These are phyloP conservation scores for Plebejus melissa DNA, from an alignment of 2,888 invertebrate genomes.

Conservation along the genomic window DNA sequence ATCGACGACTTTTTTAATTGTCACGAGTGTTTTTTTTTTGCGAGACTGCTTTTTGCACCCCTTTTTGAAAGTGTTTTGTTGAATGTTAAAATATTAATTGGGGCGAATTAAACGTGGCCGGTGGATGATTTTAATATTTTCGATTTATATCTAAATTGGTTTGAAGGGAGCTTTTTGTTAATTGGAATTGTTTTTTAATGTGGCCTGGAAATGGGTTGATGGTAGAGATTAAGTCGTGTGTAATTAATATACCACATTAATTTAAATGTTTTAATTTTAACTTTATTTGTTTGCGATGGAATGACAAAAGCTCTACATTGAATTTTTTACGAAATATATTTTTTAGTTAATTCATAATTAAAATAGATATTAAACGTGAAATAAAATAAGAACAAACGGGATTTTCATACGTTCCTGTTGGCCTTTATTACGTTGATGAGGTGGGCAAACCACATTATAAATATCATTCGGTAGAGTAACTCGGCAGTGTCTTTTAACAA, in stretches of 20 bases:
- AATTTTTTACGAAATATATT: too few relatives aligned
- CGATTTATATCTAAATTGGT: constrained; percentile 13
- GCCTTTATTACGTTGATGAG: constrained; percentile 19
- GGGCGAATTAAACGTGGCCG: neutral
- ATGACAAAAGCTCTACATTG: neutral
- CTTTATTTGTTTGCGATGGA: too few relatives aligned
- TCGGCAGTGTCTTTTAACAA: too few relatives aligned
- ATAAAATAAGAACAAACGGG: constrained; percentile 5
- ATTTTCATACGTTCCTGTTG: constrained; percentile 14
- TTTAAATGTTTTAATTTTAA: neutral
- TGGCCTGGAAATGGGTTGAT: neutral
- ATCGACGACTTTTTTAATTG: neutral
- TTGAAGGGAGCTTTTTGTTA: constrained; percentile 7
- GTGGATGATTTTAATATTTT: constrained; percentile 16
- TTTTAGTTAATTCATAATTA: too few relatives aligned
- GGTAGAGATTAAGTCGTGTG: neutral
- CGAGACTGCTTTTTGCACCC: neutral
- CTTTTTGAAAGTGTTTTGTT: neutral
- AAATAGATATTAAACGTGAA: neutral
- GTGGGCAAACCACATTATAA: constrained; percentile 30
- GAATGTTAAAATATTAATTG: constrained; percentile 3
- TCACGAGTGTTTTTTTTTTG: neutral
- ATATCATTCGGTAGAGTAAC: neutral
- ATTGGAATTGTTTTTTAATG: constrained; percentile 3
- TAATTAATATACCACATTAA: neutral